These are phyloP conservation scores for Whitmania pigra DNA, from an alignment of 1,140 invertebrate genomes.

Conservation along the genomic window DNA sequence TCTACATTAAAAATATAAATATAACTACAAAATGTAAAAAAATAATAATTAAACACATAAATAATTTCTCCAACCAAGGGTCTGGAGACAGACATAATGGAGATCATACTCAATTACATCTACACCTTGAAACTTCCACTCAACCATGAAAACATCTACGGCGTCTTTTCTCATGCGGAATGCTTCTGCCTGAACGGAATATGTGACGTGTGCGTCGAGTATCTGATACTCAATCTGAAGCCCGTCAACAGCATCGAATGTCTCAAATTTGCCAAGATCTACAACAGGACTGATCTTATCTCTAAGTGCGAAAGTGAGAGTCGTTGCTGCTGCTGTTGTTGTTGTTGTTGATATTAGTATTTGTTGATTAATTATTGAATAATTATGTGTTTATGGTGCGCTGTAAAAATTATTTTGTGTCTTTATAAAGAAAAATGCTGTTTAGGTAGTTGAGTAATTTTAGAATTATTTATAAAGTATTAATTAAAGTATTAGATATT, in stretches of 20 bases:
- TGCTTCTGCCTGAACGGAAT: slow-evolving; percentile 14
- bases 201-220: slow-evolving; percentile 8
- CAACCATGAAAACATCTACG: slow-evolving; percentile 12
- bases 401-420: too few species aligned
- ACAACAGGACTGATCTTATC: slow-evolving; percentile 17
- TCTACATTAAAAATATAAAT: not conserved
- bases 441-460: too few species aligned
- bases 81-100: slow-evolving; percentile 3
- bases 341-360: too few species aligned
- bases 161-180: slow-evolving; percentile 11
- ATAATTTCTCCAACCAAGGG: not conserved
- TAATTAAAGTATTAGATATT: too few species aligned
- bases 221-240: not conserved
- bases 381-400: too few species aligned
- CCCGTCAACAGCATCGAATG: not conserved
- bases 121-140: slow-evolving; percentile 9
- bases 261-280: slow-evolving; percentile 13
- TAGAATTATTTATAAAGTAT: too few species aligned
- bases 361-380: too few species aligned
- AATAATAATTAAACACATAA: not conserved
- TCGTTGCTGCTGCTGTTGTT: too few species aligned
- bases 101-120: slow-evolving; percentile 17
- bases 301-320: not conserved
- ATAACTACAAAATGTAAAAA: not conserved
- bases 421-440: too few species aligned